Percentiles rank a stretch among this genome's conserved stretches.
Conservation (phyloP, 1,140 invertebrate species). For the Pseudomyrmex dendroicus region DNA sequence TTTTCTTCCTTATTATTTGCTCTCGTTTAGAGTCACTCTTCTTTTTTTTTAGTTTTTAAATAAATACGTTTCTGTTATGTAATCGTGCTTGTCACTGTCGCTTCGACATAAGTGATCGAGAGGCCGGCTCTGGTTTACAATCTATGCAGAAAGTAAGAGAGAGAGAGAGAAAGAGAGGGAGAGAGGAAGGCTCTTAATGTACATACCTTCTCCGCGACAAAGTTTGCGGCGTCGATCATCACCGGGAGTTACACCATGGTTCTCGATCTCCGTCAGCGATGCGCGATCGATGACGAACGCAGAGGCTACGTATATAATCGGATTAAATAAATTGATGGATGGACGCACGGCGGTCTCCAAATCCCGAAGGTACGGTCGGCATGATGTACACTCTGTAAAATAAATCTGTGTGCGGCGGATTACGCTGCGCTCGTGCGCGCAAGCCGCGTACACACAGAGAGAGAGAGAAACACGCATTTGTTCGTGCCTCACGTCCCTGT, state of each 20-base stretch:
- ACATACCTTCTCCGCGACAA: conserved; percentile 2
- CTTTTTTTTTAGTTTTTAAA: background rate
- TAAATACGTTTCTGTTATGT: background rate
- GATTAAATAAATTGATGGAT: conserved; percentile 82
- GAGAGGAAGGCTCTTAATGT: no score
- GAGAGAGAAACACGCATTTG: background rate
- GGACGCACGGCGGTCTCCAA: conserved; percentile 73
- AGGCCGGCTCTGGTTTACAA: background rate
- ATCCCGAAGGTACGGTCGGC: conserved; percentile 68
- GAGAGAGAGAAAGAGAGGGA: no score
- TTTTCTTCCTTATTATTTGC: background rate
- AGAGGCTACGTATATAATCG: conserved; percentile 77
- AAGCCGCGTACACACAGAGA: no score
- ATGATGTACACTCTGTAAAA: conserved; percentile 77
- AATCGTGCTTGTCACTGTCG: conserved; percentile 1
- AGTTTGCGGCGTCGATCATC: conserved; percentile 61
- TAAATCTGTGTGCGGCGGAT: conserved; percentile 77
- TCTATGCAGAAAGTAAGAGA: background rate
- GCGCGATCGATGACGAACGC: conserved; percentile 77
- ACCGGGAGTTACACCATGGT: conserved; percentile 43
- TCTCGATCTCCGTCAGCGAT: conserved; percentile 64
- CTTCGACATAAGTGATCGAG: conserved; percentile 21
- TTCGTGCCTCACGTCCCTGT: background rate
- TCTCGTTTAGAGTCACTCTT: background rate
- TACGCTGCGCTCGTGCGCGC: conserved; percentile 44